Evolutionary conservation across 1,140 invertebrate genomes (phyloP).

Genomic region (Zaprionus kolodkinae): DNA sequence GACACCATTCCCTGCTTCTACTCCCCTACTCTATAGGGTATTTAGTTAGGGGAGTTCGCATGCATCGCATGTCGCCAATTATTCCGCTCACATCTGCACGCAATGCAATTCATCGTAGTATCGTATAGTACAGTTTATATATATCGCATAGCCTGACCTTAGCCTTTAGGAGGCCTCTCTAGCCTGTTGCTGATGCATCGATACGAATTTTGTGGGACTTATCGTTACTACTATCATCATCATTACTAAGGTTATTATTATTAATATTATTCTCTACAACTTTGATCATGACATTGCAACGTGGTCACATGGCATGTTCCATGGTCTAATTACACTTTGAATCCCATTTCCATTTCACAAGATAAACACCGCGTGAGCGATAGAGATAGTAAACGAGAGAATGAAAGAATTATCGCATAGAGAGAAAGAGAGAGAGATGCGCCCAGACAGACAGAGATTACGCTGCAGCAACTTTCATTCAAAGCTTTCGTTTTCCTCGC

Average conservation of each 20-base stretch:
- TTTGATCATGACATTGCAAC: conserved; percentile 9
- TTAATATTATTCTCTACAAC: neutral
- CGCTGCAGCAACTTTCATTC: neutral
- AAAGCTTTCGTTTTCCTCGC: neutral
- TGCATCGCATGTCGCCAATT: conserved; percentile 26
- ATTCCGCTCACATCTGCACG: conserved; percentile 30
- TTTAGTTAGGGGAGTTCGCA: neutral
- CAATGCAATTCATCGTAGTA: conserved; percentile 29
- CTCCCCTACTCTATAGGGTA: neutral
- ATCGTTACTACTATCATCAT: neutral
- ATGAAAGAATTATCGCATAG: neutral
- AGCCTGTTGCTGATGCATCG: neutral
- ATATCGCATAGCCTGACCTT: conserved; percentile 22
- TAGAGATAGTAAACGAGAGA: neutral
- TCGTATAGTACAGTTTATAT: conserved; percentile 3
- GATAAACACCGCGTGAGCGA: neutral
- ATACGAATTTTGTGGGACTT: neutral
- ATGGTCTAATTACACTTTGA: conserved; percentile 2
- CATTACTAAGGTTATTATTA: neutral
- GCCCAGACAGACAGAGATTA: neutral
- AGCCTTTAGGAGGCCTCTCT: conserved; percentile 16
- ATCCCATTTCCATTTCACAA: neutral
- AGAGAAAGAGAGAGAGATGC: neutral
- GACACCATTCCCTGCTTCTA: neutral
- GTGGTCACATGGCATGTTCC: neutral